Evolutionary conservation across 2,797 vertebrate genomes (phyloP).

Genomic region (Clamator glandarius): DNA sequence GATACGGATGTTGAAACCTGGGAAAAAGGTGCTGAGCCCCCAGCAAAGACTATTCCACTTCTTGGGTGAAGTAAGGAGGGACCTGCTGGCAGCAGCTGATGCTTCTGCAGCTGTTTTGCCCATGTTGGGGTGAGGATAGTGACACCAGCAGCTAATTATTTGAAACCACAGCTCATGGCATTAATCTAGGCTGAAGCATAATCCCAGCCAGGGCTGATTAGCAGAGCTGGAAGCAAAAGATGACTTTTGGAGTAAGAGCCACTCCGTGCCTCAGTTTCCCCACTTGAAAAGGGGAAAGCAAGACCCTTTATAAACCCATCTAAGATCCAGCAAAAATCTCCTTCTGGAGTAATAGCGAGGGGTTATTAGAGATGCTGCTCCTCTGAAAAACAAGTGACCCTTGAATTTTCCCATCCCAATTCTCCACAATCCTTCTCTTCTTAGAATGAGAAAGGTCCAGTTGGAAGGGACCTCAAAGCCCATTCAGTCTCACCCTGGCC

Average conservation of each 20-base stretch:
- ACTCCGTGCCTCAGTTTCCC: neutral
- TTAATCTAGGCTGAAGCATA: neutral
- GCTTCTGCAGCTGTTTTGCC: neutral
- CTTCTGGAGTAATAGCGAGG: fast-evolving
- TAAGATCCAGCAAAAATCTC: neutral
- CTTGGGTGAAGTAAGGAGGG: neutral
- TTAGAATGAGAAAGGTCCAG: too few relatives aligned
- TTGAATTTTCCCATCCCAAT: neutral
- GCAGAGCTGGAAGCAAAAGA: neutral
- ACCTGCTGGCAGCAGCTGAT: fast-evolving
- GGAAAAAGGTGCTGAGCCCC: neutral
- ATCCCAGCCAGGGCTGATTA: neutral
- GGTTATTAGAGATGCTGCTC: neutral
- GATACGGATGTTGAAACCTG: neutral
- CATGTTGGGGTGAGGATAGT: fast-evolving
- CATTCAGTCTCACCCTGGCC: too few relatives aligned
- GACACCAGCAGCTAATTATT: neutral
- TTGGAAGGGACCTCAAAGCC: too few relatives aligned
- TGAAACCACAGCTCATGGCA: fast-evolving
- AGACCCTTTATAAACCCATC: neutral
- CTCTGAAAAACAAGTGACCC: fast-evolving
- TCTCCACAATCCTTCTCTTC: neutral
- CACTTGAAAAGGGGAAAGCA: fast-evolving
- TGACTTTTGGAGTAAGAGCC: neutral
- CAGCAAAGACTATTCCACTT: fast-evolving